Evolutionary conservation across 1,140 invertebrate genomes (phyloP).

Genomic region (Ephestia elutella): DNA sequence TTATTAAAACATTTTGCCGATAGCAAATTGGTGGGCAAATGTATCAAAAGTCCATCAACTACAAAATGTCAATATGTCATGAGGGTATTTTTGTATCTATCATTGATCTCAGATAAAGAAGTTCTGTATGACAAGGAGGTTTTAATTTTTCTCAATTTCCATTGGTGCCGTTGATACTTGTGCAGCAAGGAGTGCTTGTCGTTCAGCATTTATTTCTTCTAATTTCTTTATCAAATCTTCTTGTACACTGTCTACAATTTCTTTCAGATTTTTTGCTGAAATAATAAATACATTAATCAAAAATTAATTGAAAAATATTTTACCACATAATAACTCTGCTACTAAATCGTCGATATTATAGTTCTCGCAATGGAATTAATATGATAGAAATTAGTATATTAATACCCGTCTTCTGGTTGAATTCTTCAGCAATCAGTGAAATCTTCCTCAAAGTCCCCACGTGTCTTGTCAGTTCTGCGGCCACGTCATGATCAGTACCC

Average conservation of each 20-base stretch:
- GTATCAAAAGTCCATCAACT: not conserved
- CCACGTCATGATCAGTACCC: constrained; percentile 42
- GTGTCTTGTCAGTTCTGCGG: constrained; percentile 49
- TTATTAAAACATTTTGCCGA: not conserved
- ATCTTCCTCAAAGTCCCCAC: constrained; percentile 56
- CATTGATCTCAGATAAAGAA: no score
- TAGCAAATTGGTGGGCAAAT: not conserved
- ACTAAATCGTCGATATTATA: no score
- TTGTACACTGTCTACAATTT: constrained; percentile 66
- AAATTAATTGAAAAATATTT: no score
- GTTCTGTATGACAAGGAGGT: not conserved
- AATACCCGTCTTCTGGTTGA: constrained; percentile 62
- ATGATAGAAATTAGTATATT: not conserved
- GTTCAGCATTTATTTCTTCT: constrained; percentile 51
- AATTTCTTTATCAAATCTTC: constrained; percentile 62
- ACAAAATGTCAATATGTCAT: not conserved
- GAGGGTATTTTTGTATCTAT: no score
- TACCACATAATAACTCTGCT: no score
- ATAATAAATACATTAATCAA: constrained; percentile 9
- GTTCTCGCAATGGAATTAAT: no score
- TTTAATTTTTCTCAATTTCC: not conserved
- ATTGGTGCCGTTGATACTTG: not conserved
- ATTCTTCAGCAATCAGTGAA: constrained; percentile 63
- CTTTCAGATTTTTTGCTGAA: constrained; percentile 65
- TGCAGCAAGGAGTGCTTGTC: constrained; percentile 16